Base-by-base conservation (phyloP, 2,797 vertebrate species). In the Crocidura indochinensis region DNA sequence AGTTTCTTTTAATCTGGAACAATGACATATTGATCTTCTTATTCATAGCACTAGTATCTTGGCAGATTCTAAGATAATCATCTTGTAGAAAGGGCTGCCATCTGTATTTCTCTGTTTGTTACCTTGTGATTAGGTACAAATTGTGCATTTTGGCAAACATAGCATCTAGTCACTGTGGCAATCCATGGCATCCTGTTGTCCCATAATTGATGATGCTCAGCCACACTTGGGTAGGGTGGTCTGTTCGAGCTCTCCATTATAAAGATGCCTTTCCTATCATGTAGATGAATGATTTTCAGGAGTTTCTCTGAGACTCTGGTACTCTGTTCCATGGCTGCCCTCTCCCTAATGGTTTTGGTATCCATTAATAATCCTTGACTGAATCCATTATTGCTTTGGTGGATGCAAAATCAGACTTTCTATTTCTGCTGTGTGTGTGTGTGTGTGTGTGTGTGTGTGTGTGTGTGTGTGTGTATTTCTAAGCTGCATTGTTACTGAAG, bases 51-150 rank as follows among this genome's bases (percentile, higher is more conserved):
- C 24, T 82, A 44, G 4, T 64, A 51, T 17, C 56, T 83, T 90
- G 14, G 56, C 72, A 90, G 77, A 72, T 65, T n/a, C 20, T 31
- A 72, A 29, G 17, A 64, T 24, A 31, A 10, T 82, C 84, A 51
- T 85, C 60, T 75, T 53, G 20, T 14, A 17, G 27, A 91, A 46
- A 27, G 22, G 38, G 14, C 44, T 27, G 38, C 27, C 31, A 2
- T 76, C 68, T 88, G 24, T 46, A n/a, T 76, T 81, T 62, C 53
- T 73, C 29, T 31, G 12, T 15, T 83, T 72, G 71, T 84, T 87
- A 64, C 19, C 12, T 60, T 76, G n/a, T 27, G 29, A 29, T 89
- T 29, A 64, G 15, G 71, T 69, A 56, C 46, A 76, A 47, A 49
- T 44, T 31, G 67, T 68, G 68, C 10, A 24, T 72, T 80, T 80